These are phyloP conservation scores for Reticulitermes speratus DNA, from an alignment of 1,140 invertebrate genomes.

Conservation along the genomic window DNA sequence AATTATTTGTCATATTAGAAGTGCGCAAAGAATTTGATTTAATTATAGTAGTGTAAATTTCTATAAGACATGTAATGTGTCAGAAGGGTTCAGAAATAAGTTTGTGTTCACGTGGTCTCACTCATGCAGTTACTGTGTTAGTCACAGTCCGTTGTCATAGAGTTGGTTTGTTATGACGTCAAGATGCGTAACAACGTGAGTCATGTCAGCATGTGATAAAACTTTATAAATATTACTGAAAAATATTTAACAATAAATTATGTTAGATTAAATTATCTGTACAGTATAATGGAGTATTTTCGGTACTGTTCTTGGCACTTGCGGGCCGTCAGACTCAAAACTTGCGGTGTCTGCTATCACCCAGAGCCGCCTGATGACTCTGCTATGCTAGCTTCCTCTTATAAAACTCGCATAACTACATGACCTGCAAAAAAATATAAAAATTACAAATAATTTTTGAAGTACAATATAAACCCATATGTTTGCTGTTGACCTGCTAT, in stretches of 20 bases:
- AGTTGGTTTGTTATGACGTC: background rate
- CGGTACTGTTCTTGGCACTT: background rate
- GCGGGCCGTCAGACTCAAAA: background rate
- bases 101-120: background rate
- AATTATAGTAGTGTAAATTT: background rate
- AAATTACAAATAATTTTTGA: too few relatives aligned
- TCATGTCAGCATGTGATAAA: background rate
- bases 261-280: constrained; percentile 7
- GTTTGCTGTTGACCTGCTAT: too few relatives aligned
- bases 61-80: background rate
- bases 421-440: background rate
- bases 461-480: too few relatives aligned
- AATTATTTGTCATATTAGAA: too few relatives aligned
- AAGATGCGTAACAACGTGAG: background rate
- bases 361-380: background rate
- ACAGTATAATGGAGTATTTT: background rate
- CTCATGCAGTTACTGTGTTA: background rate
- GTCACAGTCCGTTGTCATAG: background rate
- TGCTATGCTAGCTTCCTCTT: background rate
- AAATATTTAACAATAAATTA: background rate
- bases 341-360: background rate
- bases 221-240: background rate
- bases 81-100: background rate
- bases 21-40: too few relatives aligned
- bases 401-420: background rate